These are phyloP conservation scores for Laterallus jamaicensis DNA, from an alignment of 2,113 vertebrate species.

Conservation along the genomic window DNA sequence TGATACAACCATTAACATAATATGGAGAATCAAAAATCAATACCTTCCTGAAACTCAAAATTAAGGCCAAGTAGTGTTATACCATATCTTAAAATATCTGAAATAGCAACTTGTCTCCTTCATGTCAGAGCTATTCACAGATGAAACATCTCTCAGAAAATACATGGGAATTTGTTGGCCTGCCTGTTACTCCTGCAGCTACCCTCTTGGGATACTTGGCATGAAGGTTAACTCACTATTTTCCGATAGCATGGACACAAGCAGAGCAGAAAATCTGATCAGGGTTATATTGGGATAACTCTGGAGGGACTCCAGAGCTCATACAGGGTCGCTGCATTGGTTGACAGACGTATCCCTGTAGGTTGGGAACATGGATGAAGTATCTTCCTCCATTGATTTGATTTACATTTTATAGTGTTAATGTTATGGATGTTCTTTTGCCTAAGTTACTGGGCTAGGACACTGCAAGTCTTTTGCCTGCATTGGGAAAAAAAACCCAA, in stretches of 20 bases:
- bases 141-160: constrained; percentile 9
- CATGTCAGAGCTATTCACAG: constrained; percentile 2
- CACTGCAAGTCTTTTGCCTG: background rate
- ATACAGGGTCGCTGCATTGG: background rate
- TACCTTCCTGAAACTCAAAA: constrained; percentile 58
- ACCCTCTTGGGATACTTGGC: background rate
- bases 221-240: background rate
- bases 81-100: constrained; percentile 16
- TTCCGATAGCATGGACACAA: background rate
- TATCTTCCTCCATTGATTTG: background rate
- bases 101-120: constrained; percentile 47
- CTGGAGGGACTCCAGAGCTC: background rate
- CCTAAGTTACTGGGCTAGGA: background rate
- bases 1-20: constrained; percentile 63
- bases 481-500: background rate
- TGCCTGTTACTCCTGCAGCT: background rate
- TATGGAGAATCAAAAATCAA: constrained; percentile 64
- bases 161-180: background rate
- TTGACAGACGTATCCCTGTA: background rate
- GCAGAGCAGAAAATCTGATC: background rate
- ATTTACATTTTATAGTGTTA: background rate
- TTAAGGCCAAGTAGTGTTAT: constrained; percentile 10
- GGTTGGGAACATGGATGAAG: fast-evolving
- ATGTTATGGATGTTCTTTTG: background rate
- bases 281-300: background rate